Evolutionary conservation across 2,888 invertebrate genomes (phyloP).

Genomic region (Pandemis corylana): DNA sequence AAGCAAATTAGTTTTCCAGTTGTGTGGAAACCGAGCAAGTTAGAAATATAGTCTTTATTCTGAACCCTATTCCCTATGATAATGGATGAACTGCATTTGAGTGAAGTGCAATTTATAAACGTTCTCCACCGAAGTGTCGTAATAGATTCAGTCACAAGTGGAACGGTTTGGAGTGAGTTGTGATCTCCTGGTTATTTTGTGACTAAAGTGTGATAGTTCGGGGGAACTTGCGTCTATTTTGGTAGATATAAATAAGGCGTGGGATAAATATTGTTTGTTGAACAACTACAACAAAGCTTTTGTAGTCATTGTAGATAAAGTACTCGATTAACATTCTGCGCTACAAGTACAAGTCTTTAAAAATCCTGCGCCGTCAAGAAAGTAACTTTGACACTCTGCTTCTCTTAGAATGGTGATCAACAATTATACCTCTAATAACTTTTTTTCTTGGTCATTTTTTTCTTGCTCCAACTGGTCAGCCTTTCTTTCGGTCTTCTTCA

Average conservation of each 20-base stretch:
- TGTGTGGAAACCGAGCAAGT: too few relatives aligned
- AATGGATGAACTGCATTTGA: neutral
- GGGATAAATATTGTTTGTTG: neutral
- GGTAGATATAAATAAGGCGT: neutral
- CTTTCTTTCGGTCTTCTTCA: conserved; percentile 97
- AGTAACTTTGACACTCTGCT: neutral
- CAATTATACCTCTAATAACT: conserved; percentile 81
- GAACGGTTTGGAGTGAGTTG: conserved; percentile 1
- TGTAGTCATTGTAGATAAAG: neutral
- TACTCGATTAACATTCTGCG: neutral
- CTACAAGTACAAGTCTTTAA: too few relatives aligned
- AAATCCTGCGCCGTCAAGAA: neutral
- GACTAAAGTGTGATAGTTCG: neutral
- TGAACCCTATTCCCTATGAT: neutral
- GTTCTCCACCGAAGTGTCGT: neutral
- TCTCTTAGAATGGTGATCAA: neutral
- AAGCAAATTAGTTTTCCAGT: too few relatives aligned
- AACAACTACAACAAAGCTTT: neutral
- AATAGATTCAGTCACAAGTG: conserved; percentile 1
- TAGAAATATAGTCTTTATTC: too few relatives aligned
- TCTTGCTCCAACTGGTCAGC: conserved; percentile 95
- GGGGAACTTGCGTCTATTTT: neutral
- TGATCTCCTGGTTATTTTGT: neutral
- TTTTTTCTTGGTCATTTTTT: conserved; percentile 89
- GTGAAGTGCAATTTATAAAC: conserved; percentile 5